These are phyloP conservation scores for Omphaloscelis lunosa DNA, from an alignment of 2,888 invertebrate species.

Conservation along the genomic window DNA sequence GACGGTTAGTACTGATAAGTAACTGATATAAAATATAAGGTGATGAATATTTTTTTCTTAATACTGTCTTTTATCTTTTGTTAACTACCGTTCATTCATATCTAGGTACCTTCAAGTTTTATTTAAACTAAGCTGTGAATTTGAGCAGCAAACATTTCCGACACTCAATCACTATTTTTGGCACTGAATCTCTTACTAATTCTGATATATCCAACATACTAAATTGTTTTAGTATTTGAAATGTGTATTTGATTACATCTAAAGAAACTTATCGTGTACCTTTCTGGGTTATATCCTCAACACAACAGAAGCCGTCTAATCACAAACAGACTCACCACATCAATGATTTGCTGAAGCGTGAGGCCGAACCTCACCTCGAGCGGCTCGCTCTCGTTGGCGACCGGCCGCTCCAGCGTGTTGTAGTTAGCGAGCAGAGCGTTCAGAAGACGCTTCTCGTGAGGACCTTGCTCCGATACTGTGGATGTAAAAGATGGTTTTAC, in stretches of 20 bases:
- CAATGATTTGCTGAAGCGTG: constrained; percentile 97
- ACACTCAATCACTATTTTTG: background rate
- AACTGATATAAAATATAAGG: background rate
- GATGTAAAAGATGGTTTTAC: background rate
- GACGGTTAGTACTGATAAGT: background rate
- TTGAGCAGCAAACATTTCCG: background rate
- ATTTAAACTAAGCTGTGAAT: background rate
- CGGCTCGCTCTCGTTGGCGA: constrained; percentile 97
- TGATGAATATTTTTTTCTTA: too few species aligned
- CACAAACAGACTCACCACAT: constrained; percentile 94
- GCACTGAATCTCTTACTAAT: background rate
- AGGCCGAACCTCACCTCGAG: constrained; percentile 97
- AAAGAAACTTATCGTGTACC: too few species aligned
- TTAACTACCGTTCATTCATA: background rate
- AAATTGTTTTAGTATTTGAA: background rate
- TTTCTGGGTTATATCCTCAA: constrained; percentile 38
- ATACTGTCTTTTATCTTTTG: too few species aligned
- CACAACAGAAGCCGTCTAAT: constrained; percentile 45
- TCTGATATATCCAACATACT: background rate
- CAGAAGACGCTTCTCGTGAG: constrained; percentile 96
- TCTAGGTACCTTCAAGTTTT: background rate
- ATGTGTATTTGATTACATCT: background rate
- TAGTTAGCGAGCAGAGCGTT: constrained; percentile 95
- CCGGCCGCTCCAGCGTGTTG: constrained; percentile 97
- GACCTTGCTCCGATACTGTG: constrained; percentile 96